Evolutionary conservation across 1,140 invertebrate genomes (phyloP), one percentile per base, ranked within the genome.

Genomic region (Bombus polaris): DNA sequence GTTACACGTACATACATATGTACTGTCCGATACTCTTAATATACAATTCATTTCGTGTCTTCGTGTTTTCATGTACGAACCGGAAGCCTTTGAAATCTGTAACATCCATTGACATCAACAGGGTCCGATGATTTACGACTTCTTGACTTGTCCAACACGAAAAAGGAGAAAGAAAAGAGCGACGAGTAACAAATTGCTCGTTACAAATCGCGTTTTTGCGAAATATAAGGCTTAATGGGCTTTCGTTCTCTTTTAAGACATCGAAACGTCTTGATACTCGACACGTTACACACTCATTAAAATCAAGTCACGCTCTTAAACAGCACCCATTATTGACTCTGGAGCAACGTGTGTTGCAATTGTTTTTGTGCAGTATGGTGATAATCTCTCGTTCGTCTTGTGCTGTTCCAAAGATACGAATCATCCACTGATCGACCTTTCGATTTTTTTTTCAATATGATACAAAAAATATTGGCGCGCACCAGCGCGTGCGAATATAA

Each of bases 401-500:
- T 35, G 32, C 25, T 53, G 25, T n/a, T 44, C 13, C 28, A 42
- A 28, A 28, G 22, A 37, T 39, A 77, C 62, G 62, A 66, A 18
- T 9, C 25, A 32, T 68, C 22, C 9, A 25, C 35, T 25, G 32
- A 47, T 68, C 35, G 65, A 47, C 4, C 18, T 39, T 39, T 28
- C 42, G 42, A 47, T 28, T 35, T 28, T 18, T 47, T 3, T 72
- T 13, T 39, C 6, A 73, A 47, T 87, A 83, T 90, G 66, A 85
- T 92, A 87, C 88, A 90, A 90, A 90, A 90, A 88, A 92, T 90
- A 90, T 85, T 72, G 85, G 68, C 86, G 84, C 78, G 65, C 71
- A 77, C 68, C 75, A 77, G 83, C 76, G 82, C 84, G 80, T 77
- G 57, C 65, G 80, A 80, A 91, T 89, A 89, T 87, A 91, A 91